These are phyloP conservation scores for Nesidiocoris tenuis DNA, from an alignment of 2,888 invertebrate genomes.

Conservation along the genomic window DNA sequence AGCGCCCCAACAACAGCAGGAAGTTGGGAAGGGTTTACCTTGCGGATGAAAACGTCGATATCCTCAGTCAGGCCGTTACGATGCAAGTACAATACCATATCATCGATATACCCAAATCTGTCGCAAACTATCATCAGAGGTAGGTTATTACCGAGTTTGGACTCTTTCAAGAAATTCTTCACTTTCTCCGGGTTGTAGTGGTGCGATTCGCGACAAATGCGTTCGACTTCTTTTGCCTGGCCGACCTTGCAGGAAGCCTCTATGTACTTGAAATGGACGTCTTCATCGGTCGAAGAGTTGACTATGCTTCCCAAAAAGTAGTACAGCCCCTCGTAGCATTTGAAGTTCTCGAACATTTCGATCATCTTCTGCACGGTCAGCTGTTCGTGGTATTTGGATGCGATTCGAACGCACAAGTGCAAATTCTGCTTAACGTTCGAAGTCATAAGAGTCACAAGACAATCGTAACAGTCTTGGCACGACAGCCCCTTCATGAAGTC, in stretches of 20 bases:
- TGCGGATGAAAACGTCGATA: constrained; percentile 69
- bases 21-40: constrained; percentile 85
- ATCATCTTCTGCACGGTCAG: constrained; percentile 92
- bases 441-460: constrained; percentile 93
- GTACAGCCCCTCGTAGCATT: constrained; percentile 96
- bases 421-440: constrained; percentile 93
- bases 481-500: constrained; percentile 96
- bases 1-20: constrained; percentile 97
- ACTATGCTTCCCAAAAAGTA: constrained; percentile 99
- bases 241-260: constrained; percentile 99
- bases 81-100: constrained; percentile 65
- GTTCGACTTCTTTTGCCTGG: constrained; percentile 98
- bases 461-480: constrained; percentile 97
- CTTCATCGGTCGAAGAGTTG: constrained; percentile 97
- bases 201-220: constrained; percentile 97
- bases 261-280: constrained; percentile 99
- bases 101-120: constrained; percentile 67
- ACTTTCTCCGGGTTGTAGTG: constrained; percentile 98
- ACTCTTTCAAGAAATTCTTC: constrained; percentile 98
- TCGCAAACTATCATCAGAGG: constrained; percentile 98
- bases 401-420: constrained; percentile 93
- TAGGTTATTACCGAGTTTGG: constrained; percentile 95
- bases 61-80: constrained; percentile 89
- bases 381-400: constrained; percentile 98
- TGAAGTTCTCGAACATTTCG: constrained; percentile 97